phyloP scores from a whole-genome alignment of 2,797 vertebrate species.

The Betta splendens region DNA sequence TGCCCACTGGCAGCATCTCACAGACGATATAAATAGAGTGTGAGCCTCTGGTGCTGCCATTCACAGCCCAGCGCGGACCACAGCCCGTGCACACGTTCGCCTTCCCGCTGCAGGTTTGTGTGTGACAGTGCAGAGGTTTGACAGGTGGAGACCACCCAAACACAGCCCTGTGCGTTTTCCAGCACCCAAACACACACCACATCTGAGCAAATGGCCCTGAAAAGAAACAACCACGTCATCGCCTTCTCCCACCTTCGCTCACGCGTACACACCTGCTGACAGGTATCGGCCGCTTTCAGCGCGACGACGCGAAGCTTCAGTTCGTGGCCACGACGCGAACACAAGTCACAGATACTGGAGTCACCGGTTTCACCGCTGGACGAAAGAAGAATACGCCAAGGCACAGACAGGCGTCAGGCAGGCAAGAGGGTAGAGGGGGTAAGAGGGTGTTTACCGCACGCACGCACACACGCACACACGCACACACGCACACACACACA shows the following conservation, averaged over 20 bases:
- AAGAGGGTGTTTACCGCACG: slow-evolving; percentile 62
- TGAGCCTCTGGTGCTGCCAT: not conserved
- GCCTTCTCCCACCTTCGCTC: not conserved
- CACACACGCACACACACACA: slow-evolving; percentile 41
- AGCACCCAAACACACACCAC: slow-evolving; percentile 18
- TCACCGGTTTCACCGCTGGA: slow-evolving; percentile 13
- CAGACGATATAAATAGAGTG: not conserved
- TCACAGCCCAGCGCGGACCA: no score
- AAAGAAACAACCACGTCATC: slow-evolving; percentile 28
- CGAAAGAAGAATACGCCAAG: slow-evolving; percentile 12
- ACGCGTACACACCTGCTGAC: slow-evolving; percentile 17
- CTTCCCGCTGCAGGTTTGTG: not conserved
- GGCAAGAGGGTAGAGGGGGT: slow-evolving; percentile 48
- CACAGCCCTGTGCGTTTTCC: slow-evolving; percentile 49
- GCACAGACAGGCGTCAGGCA: slow-evolving; percentile 44
- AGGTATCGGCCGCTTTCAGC: slow-evolving; percentile 3
- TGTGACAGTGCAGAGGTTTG: not conserved
- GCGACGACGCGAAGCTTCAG: not conserved
- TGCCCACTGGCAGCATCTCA: no score
- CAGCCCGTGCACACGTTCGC: no score
- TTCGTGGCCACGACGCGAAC: not conserved
- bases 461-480: no score
- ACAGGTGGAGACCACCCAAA: slow-evolving; percentile 62
- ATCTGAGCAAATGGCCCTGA: no score
- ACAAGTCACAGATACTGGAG: not conserved